Percentiles rank a stretch among this genome's conserved stretches.
phyloP scores from a whole-genome alignment of 2,888 invertebrate species.

The Stramonita haemastoma region DNA sequence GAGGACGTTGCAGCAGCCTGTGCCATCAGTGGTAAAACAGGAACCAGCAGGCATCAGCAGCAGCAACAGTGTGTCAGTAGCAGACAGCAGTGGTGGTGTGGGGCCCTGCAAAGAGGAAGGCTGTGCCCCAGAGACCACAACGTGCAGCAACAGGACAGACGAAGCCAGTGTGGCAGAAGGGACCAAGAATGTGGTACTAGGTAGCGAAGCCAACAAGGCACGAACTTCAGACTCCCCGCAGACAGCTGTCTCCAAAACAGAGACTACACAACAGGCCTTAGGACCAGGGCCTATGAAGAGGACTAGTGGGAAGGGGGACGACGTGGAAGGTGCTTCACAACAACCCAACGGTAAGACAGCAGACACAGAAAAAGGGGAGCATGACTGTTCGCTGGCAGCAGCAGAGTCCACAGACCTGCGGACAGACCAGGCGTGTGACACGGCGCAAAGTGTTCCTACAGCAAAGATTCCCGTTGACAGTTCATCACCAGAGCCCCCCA shows the following conservation, averaged over 20 bases:
- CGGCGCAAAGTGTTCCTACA: constrained; percentile 24
- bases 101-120: constrained; percentile 21
- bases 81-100: constrained; percentile 35
- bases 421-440: constrained; percentile 40
- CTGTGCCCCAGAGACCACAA: constrained; percentile 33
- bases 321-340: constrained; percentile 15
- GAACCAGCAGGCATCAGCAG: constrained; percentile 38
- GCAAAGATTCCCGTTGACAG: constrained; percentile 4
- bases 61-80: constrained; percentile 30
- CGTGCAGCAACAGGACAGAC: constrained; percentile 14
- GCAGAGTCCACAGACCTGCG: constrained; percentile 38
- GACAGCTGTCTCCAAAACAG: neutral
- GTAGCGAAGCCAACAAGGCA: constrained; percentile 30
- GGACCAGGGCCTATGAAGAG: constrained; percentile 22
- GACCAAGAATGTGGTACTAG: neutral
- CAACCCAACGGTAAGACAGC: constrained; percentile 37
- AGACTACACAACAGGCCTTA: constrained; percentile 27
- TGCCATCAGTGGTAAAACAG: neutral
- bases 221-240: constrained; percentile 30
- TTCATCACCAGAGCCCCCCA: neutral
- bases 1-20: constrained; percentile 45
- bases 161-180: neutral
- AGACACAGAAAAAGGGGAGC: constrained; percentile 19
- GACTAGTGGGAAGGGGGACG: constrained; percentile 28
- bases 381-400: constrained; percentile 28